Conservation (phyloP, 2,113 vertebrate species). For the Megaceryle torquata region DNA sequence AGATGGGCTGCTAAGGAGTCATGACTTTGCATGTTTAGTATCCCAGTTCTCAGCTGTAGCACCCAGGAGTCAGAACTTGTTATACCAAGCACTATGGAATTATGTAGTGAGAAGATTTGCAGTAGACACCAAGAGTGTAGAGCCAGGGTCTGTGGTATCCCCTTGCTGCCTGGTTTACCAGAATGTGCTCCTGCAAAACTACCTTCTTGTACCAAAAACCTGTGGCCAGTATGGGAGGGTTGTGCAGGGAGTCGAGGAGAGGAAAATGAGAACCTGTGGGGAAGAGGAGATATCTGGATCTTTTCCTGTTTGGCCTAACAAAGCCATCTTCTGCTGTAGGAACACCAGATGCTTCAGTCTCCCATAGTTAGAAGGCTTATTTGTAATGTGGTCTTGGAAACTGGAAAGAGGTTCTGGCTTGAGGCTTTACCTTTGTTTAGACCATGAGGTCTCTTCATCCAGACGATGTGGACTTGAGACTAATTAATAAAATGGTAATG, state of each 20-base stretch:
- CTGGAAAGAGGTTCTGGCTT: neutral
- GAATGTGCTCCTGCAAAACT: neutral
- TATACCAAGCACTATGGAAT: neutral
- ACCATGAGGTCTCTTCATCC: neutral
- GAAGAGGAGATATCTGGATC: neutral
- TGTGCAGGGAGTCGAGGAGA: neutral
- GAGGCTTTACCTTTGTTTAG: neutral
- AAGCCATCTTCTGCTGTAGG: neutral
- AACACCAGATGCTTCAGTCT: neutral
- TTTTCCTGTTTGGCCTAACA: neutral
- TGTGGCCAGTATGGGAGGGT: accelerated
- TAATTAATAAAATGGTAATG: neutral
- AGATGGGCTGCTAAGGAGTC: neutral
- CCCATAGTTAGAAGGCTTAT: neutral
- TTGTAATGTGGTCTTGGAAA: neutral
- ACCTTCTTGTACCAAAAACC: neutral
- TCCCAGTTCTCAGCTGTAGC: neutral
- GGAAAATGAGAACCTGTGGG: neutral
- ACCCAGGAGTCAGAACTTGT: neutral
- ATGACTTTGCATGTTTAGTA: neutral
- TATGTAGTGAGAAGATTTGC: neutral
- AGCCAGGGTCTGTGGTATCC: neutral
- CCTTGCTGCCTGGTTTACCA: neutral
- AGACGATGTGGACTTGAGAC: neutral
- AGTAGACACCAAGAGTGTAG: neutral